Evolutionary conservation across 2,888 invertebrate species (phyloP).

Genomic region (Scaptomyza cyrtandrae): DNA sequence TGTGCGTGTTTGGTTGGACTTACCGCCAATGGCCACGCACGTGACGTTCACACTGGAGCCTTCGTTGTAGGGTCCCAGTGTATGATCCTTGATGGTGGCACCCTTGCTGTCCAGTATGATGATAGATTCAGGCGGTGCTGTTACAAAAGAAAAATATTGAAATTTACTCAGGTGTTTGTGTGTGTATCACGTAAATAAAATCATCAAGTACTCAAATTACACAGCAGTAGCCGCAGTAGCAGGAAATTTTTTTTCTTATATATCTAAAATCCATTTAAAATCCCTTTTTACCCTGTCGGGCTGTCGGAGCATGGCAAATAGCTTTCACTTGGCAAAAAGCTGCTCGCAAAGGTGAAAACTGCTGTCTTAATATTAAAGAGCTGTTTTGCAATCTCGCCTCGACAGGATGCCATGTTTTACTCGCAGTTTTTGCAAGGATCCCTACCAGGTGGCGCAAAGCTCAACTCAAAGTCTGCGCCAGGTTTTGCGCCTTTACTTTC

Average conservation of each 20-base stretch:
- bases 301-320: constrained; percentile 4
- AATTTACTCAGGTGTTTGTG: constrained; percentile 14
- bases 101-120: constrained; percentile 92
- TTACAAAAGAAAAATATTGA: constrained; percentile 4
- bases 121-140: constrained; percentile 93
- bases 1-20: constrained; percentile 76
- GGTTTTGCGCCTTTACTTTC: constrained; percentile 19
- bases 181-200: constrained; percentile 1
- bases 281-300: neutral
- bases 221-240: constrained; percentile 1
- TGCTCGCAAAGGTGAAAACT: constrained; percentile 15
- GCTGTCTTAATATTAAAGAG: constrained; percentile 59
- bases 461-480: constrained; percentile 38
- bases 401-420: constrained; percentile 55
- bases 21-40: constrained; percentile 94
- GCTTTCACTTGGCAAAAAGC: constrained; percentile 4
- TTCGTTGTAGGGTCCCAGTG: constrained; percentile 93
- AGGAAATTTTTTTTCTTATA: neutral
- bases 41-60: constrained; percentile 92
- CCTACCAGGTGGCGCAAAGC: constrained; percentile 31
- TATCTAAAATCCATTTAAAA: constrained; percentile 21
- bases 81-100: constrained; percentile 89
- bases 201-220: neutral
- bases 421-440: constrained; percentile 8
- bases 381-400: constrained; percentile 18